These are phyloP conservation scores for Clusia tigrina DNA, from an alignment of 2,888 invertebrate species.

Conservation along the genomic window DNA sequence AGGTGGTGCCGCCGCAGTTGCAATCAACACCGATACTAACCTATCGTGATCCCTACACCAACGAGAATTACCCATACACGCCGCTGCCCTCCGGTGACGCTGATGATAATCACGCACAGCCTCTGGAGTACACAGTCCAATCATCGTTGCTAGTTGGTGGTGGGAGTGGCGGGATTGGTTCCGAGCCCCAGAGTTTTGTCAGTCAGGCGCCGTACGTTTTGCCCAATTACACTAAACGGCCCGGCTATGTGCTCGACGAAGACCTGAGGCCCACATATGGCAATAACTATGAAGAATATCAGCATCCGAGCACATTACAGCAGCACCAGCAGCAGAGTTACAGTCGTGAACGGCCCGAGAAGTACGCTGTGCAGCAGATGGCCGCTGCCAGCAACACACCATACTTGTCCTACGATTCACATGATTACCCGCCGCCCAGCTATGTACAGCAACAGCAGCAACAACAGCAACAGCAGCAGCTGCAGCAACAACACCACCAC, in stretches of 20 bases:
- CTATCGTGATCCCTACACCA: slow-evolving; percentile 55
- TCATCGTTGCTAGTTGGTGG: slow-evolving; percentile 51
- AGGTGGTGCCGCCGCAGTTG: slow-evolving; percentile 42
- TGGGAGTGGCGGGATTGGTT: neutral
- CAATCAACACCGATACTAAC: slow-evolving; percentile 52
- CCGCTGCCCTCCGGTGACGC: slow-evolving; percentile 32
- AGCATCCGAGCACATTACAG: neutral
- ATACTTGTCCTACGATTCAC: slow-evolving; percentile 57
- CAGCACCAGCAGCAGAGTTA: slow-evolving; percentile 30
- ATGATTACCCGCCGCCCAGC: slow-evolving; percentile 61
- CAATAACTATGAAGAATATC: slow-evolving; percentile 5
- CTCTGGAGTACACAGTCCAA: slow-evolving; percentile 56
- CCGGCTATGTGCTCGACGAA: slow-evolving; percentile 56
- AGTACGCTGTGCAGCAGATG: slow-evolving; percentile 40
- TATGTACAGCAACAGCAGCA: slow-evolving; percentile 47
- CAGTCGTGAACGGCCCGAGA: slow-evolving; percentile 32
- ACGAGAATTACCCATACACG: slow-evolving; percentile 49
- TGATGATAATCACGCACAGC: slow-evolving; percentile 35
- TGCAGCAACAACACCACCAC: slow-evolving; percentile 35
- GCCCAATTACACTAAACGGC: slow-evolving; percentile 41
- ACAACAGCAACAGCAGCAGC: slow-evolving; percentile 34
- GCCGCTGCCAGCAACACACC: too few relatives aligned
- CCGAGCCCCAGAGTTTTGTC: slow-evolving; percentile 17
- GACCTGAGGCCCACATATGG: slow-evolving; percentile 31
- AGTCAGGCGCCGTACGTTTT: slow-evolving; percentile 26